Evolutionary conservation across 2,113 vertebrate genomes (phyloP), one percentile per base, ranked within the genome.

Genomic region (Uropsilus gracilis): DNA sequence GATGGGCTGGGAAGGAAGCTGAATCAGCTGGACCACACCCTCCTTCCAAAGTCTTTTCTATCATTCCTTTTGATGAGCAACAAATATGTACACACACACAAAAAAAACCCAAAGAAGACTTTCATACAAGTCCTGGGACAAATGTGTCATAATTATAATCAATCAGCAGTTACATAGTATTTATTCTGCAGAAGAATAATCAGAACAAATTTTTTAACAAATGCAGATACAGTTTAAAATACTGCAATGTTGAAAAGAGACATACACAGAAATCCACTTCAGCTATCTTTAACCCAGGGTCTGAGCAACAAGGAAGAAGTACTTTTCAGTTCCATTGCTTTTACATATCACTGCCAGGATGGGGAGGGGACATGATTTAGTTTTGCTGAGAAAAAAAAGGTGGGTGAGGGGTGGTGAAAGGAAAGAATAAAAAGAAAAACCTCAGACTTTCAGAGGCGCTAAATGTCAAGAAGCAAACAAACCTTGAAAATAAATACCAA

Each of bases 301-400:
- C 44, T 22, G 14, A 68, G 2, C 3, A 90, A 66, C 59, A 73
- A 80, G 0, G 37, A 96, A 97, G 95, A 94, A 95, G 81, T 82
- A 92, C 92, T 97, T 98, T 96, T 96, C 76, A 88, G 88, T 96
- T 91, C 87, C 96, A 96, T 97, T 92, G 96, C 90, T 96, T 97
- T 97, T 94, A 90, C 96, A 96, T 97, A 97, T 97, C 95, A 92
- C 39, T 93, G 50, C 63, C 64, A 20, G 59, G 83, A 97, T 83
- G 92, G 72, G 17, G 80, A 89, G 6, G 89, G 61, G 86, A 63
- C 87, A 94, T 94, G 89, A 95, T 94, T 97, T 97, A 83, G 73
- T 94, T 85, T 89, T 89, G 50, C 73, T 90, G 81, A 95, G 71
- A 72, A 93, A 50, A 75, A 86, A 91, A 89, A 12, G 6, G 55